Base-by-base conservation (phyloP, 2,888 invertebrate species). In the Agrenia bidenticulata region DNA sequence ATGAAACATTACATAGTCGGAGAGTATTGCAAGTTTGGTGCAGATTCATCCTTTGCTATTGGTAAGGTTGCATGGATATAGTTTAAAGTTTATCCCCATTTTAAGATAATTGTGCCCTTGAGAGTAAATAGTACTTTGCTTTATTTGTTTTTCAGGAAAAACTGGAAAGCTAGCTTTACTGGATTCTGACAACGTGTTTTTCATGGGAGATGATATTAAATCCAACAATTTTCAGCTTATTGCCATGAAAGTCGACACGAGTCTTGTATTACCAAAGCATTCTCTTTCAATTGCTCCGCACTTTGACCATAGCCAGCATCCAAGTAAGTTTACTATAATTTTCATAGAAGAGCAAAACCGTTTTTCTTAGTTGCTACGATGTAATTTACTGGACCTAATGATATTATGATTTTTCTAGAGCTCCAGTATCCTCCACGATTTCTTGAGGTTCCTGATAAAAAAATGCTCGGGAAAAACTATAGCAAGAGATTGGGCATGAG, bases 371-470 rank as follows among this genome's bases (percentile, higher is more conserved):
- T n/a, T 45, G 45, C 4, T 9, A 19, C 15, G 45, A 5, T 45
- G 45, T 49, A 42, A 13, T 5, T 21, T 23, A 27, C 7, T 23
- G 11, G 32, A 32, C 17, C 37, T 53, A 21, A 37, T 61, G 27
- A 24, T 27, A 19, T 55, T 41, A 37, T 26, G 19, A 19, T 56
- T 61, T 23, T 55, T 62, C 21, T 50, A 75, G 75, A 67, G 32
- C 21, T 75, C 11, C 32, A 69, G 32, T 75, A 75, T 57, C 75
- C 75, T 32, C 73, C 75, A 17, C 61, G 67, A 21, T 75, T 60
- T 49, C 63, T 75, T 1, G 32, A 53, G 21, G 58, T 57, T 32
- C 60, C 63, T 13, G 50, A 66, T 13, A 24, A 63, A n/a, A 4
- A 7, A 24, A 17, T 17, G 15, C 17, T 65, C 2, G 61, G 62